Evolutionary conservation across 1,140 invertebrate species (phyloP).

Genomic region (Magallana angulata): DNA sequence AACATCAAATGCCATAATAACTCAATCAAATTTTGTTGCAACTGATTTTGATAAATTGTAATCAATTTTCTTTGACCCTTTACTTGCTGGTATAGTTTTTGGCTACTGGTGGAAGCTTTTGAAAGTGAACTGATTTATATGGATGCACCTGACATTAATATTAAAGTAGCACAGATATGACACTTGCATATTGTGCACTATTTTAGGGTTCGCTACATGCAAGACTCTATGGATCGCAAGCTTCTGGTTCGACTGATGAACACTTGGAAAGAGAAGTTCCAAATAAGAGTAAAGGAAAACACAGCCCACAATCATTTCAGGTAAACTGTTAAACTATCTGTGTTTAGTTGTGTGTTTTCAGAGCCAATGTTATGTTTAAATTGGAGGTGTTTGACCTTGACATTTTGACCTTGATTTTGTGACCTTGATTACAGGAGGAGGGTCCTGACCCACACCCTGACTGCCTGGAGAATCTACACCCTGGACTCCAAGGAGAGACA

Average conservation of each 20-base stretch:
- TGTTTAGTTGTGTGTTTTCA: too few relatives aligned
- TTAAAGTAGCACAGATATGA: too few relatives aligned
- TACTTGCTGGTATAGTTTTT: too few relatives aligned
- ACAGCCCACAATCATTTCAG: conserved; percentile 61
- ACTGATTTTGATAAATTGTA: too few relatives aligned
- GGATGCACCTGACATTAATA: too few relatives aligned
- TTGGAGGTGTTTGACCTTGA: background rate
- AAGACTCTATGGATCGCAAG: conserved; percentile 50
- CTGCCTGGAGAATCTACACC: conserved; percentile 50
- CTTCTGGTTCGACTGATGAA: conserved; percentile 38
- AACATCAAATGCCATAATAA: too few relatives aligned
- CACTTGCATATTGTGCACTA: background rate
- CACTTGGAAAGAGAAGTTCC: conserved; percentile 54
- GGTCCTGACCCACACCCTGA: conserved; percentile 27
- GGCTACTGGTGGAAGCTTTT: too few relatives aligned
- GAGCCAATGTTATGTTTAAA: too few relatives aligned
- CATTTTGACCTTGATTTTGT: too few relatives aligned
- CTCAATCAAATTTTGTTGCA: too few relatives aligned
- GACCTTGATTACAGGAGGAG: background rate
- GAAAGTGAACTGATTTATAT: too few relatives aligned
- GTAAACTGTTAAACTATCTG: conserved; percentile 25
- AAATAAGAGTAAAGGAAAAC: conserved; percentile 60
- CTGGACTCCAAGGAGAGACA: conserved; percentile 49
- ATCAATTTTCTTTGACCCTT: too few relatives aligned
- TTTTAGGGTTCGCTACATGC: conserved; percentile 52